Conservation (phyloP, 2,113 vertebrate genomes). For the Ranitomeya variabilis region DNA sequence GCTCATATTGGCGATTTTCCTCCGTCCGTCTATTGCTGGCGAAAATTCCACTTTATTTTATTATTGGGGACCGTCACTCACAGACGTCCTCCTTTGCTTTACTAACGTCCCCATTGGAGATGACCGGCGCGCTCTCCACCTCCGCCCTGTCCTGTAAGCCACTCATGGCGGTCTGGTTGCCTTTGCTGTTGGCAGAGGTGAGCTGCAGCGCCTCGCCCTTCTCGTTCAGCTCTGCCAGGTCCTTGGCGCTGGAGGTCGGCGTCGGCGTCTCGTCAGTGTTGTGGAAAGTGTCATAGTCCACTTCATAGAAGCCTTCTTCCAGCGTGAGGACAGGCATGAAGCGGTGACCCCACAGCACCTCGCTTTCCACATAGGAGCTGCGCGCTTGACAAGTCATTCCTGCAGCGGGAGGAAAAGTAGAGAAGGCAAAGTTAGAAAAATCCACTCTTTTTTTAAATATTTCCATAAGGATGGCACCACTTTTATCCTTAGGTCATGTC, state of each 20-base stretch:
- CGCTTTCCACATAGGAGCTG: slow-evolving; percentile 43
- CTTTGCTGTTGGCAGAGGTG: slow-evolving; percentile 14
- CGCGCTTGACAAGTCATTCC: slow-evolving; percentile 55
- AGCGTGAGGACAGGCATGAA: slow-evolving; percentile 53
- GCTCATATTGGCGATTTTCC: no score
- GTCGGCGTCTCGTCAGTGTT: slow-evolving; percentile 51
- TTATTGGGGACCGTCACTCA: not conserved
- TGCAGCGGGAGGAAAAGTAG: not conserved
- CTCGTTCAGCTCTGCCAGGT: slow-evolving; percentile 42
- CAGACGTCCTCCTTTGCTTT: slow-evolving; percentile 15
- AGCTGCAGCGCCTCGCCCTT: slow-evolving; percentile 35
- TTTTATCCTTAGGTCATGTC: no score
- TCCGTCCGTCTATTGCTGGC: not conserved
- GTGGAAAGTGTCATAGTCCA: slow-evolving; percentile 52
- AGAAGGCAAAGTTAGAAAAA: no score
- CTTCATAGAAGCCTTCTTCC: slow-evolving; percentile 54
- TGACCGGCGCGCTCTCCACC: not conserved
- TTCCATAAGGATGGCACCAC: no score
- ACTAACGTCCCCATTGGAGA: slow-evolving; percentile 44
- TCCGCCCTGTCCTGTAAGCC: not conserved
- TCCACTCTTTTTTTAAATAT: no score
- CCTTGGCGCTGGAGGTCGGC: slow-evolving; percentile 40
- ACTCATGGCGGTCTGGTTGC: slow-evolving; percentile 1
- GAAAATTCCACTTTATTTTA: not conserved
- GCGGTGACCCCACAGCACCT: slow-evolving; percentile 51